Conservation (phyloP, 1,140 invertebrate species). For the Drosophila virilis region DNA sequence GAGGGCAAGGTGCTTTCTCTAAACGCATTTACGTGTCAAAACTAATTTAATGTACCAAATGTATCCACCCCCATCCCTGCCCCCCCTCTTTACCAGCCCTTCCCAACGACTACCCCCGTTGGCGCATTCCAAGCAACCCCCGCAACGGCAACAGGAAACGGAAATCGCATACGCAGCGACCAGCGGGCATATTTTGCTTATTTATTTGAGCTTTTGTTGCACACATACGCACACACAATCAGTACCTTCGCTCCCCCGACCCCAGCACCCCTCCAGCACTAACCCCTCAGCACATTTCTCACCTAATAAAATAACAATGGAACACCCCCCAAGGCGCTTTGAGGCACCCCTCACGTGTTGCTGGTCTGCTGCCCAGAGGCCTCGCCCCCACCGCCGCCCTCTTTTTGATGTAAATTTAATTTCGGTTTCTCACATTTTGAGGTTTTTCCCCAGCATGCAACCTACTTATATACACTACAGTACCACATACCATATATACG, state of each 20-base stretch:
- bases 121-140: slow-evolving; percentile 2
- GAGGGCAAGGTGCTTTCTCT: slow-evolving; percentile 19
- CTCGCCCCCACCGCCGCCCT: slow-evolving; percentile 4
- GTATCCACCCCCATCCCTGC: not conserved
- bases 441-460: slow-evolving; percentile 45
- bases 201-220: slow-evolving; percentile 50
- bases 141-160: slow-evolving; percentile 45
- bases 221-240: not conserved
- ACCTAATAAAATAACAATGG: slow-evolving; percentile 81
- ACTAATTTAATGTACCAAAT: slow-evolving; percentile 72
- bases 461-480: not conserved
- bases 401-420: slow-evolving; percentile 80
- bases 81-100: not conserved
- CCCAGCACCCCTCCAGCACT: not conserved
- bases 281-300: slow-evolving; percentile 58
- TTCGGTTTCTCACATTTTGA: slow-evolving; percentile 77
- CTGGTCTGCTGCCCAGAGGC: not conserved
- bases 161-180: slow-evolving; percentile 56
- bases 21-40: slow-evolving; percentile 81
- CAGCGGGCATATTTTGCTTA: slow-evolving; percentile 67
- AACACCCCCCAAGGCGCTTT: slow-evolving; percentile 23
- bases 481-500: not conserved
- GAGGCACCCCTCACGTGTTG: slow-evolving; percentile 53
- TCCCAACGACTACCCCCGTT: not conserved
- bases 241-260: not conserved